phyloP scores from a whole-genome alignment of 1,140 invertebrate genomes.

The Periplaneta americana region DNA sequence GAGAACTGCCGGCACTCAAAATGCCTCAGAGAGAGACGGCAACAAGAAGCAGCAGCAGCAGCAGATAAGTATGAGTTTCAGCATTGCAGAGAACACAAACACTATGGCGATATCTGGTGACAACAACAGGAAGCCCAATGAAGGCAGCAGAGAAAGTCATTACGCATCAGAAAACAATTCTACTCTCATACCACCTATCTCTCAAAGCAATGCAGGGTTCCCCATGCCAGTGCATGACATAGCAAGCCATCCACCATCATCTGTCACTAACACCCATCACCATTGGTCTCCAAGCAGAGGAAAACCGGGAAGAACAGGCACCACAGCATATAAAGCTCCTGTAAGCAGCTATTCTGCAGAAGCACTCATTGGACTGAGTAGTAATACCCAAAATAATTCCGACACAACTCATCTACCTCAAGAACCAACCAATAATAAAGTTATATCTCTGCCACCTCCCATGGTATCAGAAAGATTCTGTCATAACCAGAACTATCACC shows the following conservation, averaged over 20 bases:
- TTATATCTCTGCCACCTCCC: slow-evolving; percentile 13
- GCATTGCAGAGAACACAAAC: not conserved
- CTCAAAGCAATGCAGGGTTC: not conserved
- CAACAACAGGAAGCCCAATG: not conserved
- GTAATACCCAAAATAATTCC: not conserved
- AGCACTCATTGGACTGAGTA: slow-evolving; percentile 19
- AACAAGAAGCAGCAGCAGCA: not conserved
- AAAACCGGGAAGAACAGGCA: slow-evolving; percentile 25
- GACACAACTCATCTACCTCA: not conserved
- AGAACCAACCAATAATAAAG: not conserved
- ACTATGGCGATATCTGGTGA: not conserved
- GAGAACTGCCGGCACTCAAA: not conserved
- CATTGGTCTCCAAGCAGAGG: slow-evolving; percentile 29
- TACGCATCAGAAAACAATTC: not conserved
- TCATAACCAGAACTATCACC: not conserved
- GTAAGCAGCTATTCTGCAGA: slow-evolving; percentile 22
- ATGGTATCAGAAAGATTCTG: slow-evolving; percentile 16
- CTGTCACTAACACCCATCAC: not conserved
- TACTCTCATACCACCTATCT: not conserved
- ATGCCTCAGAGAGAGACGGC: not conserved
- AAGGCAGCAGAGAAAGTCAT: not conserved
- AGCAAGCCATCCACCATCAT: not conserved
- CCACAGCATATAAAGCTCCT: slow-evolving; percentile 3
- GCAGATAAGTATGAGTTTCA: not conserved
- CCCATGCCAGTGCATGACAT: not conserved